Evolutionary conservation across 2,113 vertebrate species (phyloP).

Genomic region (Acanthochromis polyacanthus): DNA sequence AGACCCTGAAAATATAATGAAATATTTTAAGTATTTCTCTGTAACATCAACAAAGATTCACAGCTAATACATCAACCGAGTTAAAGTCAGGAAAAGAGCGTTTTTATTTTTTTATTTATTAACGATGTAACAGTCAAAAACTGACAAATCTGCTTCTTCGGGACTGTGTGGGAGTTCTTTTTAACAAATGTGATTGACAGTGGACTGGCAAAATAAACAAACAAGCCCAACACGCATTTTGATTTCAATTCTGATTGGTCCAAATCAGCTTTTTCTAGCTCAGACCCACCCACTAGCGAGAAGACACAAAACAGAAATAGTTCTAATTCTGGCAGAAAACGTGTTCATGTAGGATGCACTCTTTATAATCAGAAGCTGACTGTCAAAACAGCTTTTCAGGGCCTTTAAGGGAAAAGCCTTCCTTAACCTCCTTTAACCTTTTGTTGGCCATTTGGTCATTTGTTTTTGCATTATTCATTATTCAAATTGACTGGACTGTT

Average conservation of each 20-base stretch:
- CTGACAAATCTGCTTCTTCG: no score
- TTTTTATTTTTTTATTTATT: no score
- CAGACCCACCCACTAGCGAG: no score
- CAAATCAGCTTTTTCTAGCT: not conserved
- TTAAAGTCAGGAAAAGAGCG: no score
- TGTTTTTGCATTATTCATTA: not conserved
- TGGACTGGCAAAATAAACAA: not conserved
- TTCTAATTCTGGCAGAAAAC: not conserved
- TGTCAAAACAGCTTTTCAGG: slow-evolving; percentile 5
- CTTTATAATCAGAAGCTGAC: slow-evolving; percentile 1
- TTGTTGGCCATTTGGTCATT: not conserved
- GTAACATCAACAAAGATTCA: not conserved
- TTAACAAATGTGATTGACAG: slow-evolving; percentile 4
- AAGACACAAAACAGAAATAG: no score
- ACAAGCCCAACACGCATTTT: no score
- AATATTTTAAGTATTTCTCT: slow-evolving; percentile 10
- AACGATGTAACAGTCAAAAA: no score
- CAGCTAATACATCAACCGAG: slow-evolving; percentile 18
- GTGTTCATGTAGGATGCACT: not conserved
- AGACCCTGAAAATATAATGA: slow-evolving; percentile 13
- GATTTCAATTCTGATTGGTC: not conserved
- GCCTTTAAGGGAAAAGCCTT: slow-evolving; percentile 1
- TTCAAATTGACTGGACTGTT: slow-evolving; percentile 1
- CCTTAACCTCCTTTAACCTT: not conserved
- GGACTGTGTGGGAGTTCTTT: no score